phyloP scores from a whole-genome alignment of 1,140 invertebrate genomes.

The Leptinotarsa undecemlineata region DNA sequence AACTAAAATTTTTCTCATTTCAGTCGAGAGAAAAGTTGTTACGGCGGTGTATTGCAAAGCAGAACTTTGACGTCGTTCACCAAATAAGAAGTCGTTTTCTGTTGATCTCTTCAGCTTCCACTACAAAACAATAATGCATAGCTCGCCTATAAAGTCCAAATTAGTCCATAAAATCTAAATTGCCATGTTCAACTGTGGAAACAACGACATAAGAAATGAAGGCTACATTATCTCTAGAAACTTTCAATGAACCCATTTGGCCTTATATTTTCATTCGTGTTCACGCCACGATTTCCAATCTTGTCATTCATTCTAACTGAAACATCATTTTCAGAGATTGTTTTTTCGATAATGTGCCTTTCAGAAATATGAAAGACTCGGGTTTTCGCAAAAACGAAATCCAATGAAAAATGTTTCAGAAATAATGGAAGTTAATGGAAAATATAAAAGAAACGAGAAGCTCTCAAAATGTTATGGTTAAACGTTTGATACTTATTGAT shows the following conservation, averaged over 20 bases:
- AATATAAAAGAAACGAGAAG: not conserved
- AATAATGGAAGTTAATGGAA: not conserved
- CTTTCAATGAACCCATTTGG: not conserved
- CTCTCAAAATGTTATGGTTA: not conserved
- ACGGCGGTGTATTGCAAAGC: too few species aligned
- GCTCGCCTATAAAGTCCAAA: too few species aligned
- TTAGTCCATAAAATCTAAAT: too few species aligned
- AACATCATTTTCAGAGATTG: not conserved
- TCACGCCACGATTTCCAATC: not conserved
- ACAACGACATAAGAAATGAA: too few species aligned
- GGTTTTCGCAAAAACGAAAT: not conserved
- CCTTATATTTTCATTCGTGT: not conserved
- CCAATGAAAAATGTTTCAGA: slow-evolving; percentile 2
- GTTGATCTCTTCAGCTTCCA: too few species aligned
- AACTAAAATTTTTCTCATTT: too few species aligned
- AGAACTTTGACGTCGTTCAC: too few species aligned
- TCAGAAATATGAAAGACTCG: not conserved
- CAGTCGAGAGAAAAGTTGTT: too few species aligned
- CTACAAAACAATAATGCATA: too few species aligned
- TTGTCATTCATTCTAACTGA: not conserved
- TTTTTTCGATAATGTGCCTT: not conserved
- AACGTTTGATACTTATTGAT: not conserved
- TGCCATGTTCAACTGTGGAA: too few species aligned
- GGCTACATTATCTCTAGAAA: too few species aligned
- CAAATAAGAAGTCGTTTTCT: too few species aligned